Percentiles rank a stretch among this genome's conserved stretches.
phyloP scores from a whole-genome alignment of 2,888 invertebrate species.

The Agrotis puta region DNA sequence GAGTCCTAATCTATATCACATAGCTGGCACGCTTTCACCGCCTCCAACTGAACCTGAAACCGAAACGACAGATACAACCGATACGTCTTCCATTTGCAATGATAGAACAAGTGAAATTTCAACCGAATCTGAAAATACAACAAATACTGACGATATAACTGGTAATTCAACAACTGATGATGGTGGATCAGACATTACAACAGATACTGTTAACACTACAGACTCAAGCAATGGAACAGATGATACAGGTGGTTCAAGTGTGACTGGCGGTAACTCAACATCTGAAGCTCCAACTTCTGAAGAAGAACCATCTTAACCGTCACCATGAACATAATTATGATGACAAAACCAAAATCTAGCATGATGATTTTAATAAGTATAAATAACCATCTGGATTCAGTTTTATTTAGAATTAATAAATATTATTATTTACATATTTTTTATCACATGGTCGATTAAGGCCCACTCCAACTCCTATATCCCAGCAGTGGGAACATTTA shows the following conservation, averaged over 20 bases:
- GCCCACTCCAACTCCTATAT: too few relatives aligned
- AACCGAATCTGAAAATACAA: not conserved
- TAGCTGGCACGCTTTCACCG: constrained; percentile 79
- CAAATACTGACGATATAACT: not conserved
- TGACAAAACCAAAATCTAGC: not conserved
- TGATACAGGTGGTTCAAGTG: not conserved
- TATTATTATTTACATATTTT: not conserved
- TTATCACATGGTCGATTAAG: too few relatives aligned
- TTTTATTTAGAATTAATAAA: not conserved
- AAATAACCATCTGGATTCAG: not conserved
- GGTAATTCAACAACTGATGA: not conserved
- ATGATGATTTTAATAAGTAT: not conserved
- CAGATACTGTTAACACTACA: not conserved
- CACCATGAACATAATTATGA: too few relatives aligned
- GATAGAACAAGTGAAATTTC: not conserved
- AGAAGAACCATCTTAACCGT: too few relatives aligned
- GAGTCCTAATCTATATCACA: constrained; percentile 76
- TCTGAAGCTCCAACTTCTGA: too few relatives aligned
- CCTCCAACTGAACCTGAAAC: not conserved
- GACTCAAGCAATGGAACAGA: not conserved
- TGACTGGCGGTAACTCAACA: not conserved
- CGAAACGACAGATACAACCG: not conserved
- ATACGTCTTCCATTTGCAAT: too few relatives aligned
- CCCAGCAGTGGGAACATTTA: too few relatives aligned
- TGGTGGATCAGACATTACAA: not conserved